Evolutionary conservation across 2,797 vertebrate species (phyloP).

Genomic region (Acestrorhynchus altus): DNA sequence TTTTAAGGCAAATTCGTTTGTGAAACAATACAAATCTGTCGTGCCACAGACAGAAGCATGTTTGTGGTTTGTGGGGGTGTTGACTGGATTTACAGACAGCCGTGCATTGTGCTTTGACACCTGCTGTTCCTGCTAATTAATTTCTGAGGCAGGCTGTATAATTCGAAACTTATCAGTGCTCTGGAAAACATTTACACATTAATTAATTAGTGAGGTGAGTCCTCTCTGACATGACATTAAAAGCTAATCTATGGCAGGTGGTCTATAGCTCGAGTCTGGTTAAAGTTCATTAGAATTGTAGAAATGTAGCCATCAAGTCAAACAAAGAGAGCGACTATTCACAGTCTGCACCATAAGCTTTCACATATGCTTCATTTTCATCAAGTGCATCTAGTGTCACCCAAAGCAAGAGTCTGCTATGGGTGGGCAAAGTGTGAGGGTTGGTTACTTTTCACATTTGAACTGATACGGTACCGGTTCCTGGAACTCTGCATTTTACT

Average conservation of each 20-base stretch:
- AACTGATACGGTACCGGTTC: too few relatives aligned
- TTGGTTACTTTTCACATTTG: too few relatives aligned
- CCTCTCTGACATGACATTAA: conserved; percentile 74
- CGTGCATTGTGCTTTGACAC: conserved; percentile 74
- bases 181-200: conserved; percentile 73
- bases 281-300: conserved; percentile 38
- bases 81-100: conserved; percentile 65
- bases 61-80: conserved; percentile 59
- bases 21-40: conserved; percentile 11
- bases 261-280: conserved; percentile 22
- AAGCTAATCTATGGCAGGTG: conserved; percentile 68
- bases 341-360: neutral
- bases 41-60: conserved; percentile 27
- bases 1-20: neutral
- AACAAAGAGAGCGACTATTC: neutral
- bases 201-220: conserved; percentile 75
- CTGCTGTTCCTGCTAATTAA: conserved; percentile 78
- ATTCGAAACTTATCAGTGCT: conserved; percentile 79
- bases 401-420: too few relatives aligned
- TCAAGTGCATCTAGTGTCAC: too few relatives aligned
- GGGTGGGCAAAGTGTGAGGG: too few relatives aligned
- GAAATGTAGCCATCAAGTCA: neutral
- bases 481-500: too few relatives aligned
- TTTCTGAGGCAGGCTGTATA: conserved; percentile 75
- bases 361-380: neutral